Percentiles rank a stretch among this genome's conserved stretches.
Conservation (phyloP, 2,797 vertebrate species). For the Rousettus madagascariensis region DNA sequence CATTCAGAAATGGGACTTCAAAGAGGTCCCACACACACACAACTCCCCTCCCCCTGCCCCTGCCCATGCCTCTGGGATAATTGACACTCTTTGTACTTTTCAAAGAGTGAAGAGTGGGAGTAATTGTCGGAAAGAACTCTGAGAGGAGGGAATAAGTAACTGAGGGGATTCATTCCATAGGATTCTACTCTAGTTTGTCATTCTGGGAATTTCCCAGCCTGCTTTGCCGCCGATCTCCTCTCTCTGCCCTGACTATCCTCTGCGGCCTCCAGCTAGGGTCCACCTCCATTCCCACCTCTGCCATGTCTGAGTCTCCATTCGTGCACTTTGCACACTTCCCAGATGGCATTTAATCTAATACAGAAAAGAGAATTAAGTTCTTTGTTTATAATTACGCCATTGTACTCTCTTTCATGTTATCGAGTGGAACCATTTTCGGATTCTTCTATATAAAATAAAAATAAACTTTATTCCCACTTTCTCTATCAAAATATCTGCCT, state of each 20-base stretch:
- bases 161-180: neutral
- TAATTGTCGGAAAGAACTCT: neutral
- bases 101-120: neutral
- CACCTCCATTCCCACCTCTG: neutral
- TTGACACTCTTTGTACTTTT: neutral
- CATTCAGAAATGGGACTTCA: neutral
- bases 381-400: neutral
- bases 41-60: too few relatives aligned
- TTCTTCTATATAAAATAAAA: constrained; percentile 37
- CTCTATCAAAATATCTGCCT: neutral
- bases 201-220: neutral
- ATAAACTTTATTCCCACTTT: neutral
- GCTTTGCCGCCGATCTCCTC: neutral
- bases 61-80: neutral
- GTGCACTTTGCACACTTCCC: neutral
- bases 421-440: neutral
- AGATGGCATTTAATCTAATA: neutral
- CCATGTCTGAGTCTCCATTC: neutral
- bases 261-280: neutral
- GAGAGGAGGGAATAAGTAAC: neutral
- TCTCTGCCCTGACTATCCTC: neutral
- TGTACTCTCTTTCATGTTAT: neutral
- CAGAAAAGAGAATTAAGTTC: neutral
- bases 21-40: neutral
- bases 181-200: neutral